These are phyloP conservation scores for Brachionus rubens DNA, from an alignment of 1,140 invertebrate species.

Conservation along the genomic window DNA sequence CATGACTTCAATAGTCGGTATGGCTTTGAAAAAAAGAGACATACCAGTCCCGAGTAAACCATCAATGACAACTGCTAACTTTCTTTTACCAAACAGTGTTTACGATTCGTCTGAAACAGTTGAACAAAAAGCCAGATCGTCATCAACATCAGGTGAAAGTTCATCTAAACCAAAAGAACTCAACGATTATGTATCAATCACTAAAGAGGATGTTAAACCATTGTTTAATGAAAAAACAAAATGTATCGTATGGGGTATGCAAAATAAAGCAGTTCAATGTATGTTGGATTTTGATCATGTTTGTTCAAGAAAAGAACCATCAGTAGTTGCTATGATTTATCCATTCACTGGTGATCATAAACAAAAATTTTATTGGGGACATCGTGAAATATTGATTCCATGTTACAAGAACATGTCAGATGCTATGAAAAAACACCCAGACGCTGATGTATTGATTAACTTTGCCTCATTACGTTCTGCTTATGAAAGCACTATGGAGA, in stretches of 20 bases:
- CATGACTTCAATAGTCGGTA: conserved; percentile 97
- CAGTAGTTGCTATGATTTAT: conserved; percentile 90
- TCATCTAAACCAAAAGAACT: neutral
- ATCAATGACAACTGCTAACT: conserved; percentile 82
- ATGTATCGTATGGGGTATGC: conserved; percentile 98
- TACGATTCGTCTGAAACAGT: conserved; percentile 57
- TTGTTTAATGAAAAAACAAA: conserved; percentile 81
- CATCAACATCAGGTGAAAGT: neutral
- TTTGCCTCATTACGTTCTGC: conserved; percentile 96
- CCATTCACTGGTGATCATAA: conserved; percentile 97
- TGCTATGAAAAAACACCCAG: conserved; percentile 88
- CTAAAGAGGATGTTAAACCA: conserved; percentile 17
- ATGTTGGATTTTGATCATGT: conserved; percentile 99
- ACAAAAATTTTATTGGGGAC: conserved; percentile 99
- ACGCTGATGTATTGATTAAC: conserved; percentile 94
- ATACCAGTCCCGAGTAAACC: conserved; percentile 68
- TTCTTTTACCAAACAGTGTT: conserved; percentile 75
- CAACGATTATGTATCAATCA: neutral
- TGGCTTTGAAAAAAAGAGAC: conserved; percentile 85
- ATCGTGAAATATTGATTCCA: conserved; percentile 91
- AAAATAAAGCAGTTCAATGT: conserved; percentile 84
- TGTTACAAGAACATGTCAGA: conserved; percentile 93
- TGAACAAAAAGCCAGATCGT: conserved; percentile 2
- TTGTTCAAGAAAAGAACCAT: conserved; percentile 76
- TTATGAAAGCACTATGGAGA: conserved; percentile 92